Evolutionary conservation across 2,113 vertebrate genomes (phyloP), one percentile per base, ranked within the genome.

Genomic region (Psittacus erithacus): DNA sequence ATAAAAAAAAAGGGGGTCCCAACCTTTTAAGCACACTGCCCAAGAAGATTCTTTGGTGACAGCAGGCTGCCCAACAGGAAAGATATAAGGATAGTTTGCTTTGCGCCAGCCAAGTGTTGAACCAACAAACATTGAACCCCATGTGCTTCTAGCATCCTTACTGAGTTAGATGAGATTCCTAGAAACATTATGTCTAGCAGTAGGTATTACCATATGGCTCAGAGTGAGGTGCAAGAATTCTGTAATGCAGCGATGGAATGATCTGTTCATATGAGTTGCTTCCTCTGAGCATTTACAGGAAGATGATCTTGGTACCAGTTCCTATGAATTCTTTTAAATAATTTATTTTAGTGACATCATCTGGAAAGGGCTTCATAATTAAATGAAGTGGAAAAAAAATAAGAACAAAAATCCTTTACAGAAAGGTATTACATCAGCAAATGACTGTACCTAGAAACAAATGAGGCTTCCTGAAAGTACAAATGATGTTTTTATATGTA

Each of bases 111-210:
- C 47, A 53, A 59, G 39, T 94, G 93, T 97, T 97, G 93, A 88
- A 95, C 47, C 92, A 96, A 96, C 94, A 97, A 96, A 93, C 44
- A 78, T 17, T 90, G 90, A 96, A 95, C 90, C 29, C 49, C 95
- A 86, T 92, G 88, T 96, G 90, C 80, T 96, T 93, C 77, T 68
- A 93, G 60, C 88, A 92, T 94, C 88, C 77, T 96, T 82, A 74
- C 46, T 60, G 83, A 93, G 80, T 57, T 92, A 92, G 86, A 89
- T 68, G 52, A 86, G 60, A 86, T 92, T 93, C 90, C 77, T 86
- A 92, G 92, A 94, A 96, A 95, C 87, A 85, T 92, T 96, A 89
- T 92, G 93, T 96, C 92, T 95, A 90, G 83, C 90, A 96, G 90
- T 96, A 96, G 77, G 69, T 83, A 95, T 75, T 94, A 84, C 90